Base-by-base conservation (phyloP, 2,797 vertebrate species). In the Typhlichthys subterraneus region DNA sequence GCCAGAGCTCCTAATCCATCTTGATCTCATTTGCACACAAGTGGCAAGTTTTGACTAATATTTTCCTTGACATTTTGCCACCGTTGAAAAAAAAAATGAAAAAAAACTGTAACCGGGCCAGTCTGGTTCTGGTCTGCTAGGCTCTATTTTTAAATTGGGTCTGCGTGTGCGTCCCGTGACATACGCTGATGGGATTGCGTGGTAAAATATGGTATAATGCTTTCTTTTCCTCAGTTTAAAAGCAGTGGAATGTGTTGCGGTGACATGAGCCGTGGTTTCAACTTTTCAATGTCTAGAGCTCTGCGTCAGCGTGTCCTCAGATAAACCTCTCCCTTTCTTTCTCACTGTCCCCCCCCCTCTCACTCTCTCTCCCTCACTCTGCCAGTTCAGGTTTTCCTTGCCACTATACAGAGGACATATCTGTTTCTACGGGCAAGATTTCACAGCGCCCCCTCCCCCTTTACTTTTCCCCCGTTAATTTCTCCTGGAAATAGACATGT, bases 21-120 rank as follows among this genome's bases (percentile, higher is more conserved):
- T 89, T 91, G 85, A 92, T 89, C 90, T 89, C 80, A 88, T 92
- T 93, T 88, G 85, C 79, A 88, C 87, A 86, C 83, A 71, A 84
- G 76, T 71, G 79, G 84, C 69, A 67, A 81, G 70, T 90, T 90
- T 87, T 80, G 79, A 90, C 87, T 89, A 87, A 91, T 87, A 89
- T 87, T 92, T 92, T 89, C 85, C 88, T 89, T 91, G 82, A 90
- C 81, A 82, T 77, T 72, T 68, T 67, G 78, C 88, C 87, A 83
- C 12, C 3, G 80, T 19, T 45, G 71, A n/a, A 70, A 51, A 59
- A 70, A 67, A 78, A 86, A 73, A 65, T 64, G 61, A 74, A 77
- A 31, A 69, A 23, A 57, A 60, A 2, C 12, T 5, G 17, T 17
- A 56, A 59, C 48, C 70, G 69, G 70, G 80, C 72, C 72, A 61